phyloP scores from a whole-genome alignment of 2,888 invertebrate genomes.

The Zaprionus obscuricornis region DNA sequence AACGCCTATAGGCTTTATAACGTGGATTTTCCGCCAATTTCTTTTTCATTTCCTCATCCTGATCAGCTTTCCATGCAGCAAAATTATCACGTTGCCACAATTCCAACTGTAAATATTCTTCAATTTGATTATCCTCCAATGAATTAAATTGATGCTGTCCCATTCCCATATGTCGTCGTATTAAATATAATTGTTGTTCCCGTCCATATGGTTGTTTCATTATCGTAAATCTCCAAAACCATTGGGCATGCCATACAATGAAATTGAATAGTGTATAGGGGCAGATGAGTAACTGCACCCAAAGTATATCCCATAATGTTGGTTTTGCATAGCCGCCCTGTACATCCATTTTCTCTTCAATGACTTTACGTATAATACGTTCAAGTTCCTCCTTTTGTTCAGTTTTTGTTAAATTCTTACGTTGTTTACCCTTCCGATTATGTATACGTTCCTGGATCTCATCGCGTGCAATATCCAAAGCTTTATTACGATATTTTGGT shows the following conservation, averaged over 20 bases:
- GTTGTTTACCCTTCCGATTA: constrained; percentile 84
- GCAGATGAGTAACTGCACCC: constrained; percentile 91
- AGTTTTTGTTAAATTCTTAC: constrained; percentile 84
- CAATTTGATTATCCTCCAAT: constrained; percentile 89
- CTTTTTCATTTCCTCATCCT: constrained; percentile 93
- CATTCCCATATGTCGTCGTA: constrained; percentile 90
- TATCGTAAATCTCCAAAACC: constrained; percentile 92
- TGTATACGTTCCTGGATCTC: constrained; percentile 84
- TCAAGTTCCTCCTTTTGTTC: constrained; percentile 92
- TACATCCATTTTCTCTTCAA: constrained; percentile 97
- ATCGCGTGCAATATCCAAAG: constrained; percentile 87
- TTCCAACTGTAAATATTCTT: constrained; percentile 89
- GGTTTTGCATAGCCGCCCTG: constrained; percentile 96
- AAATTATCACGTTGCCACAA: constrained; percentile 94
- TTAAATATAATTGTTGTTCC: constrained; percentile 93
- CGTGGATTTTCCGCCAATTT: constrained; percentile 93
- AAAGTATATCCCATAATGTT: constrained; percentile 89
- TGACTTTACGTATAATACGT: constrained; percentile 90
- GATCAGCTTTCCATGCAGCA: constrained; percentile 89
- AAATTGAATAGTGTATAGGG: constrained; percentile 90
- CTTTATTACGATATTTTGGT: constrained; percentile 93
- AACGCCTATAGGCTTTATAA: constrained; percentile 94
- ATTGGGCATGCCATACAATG: constrained; percentile 89
- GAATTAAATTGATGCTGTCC: constrained; percentile 89
- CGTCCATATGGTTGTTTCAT: constrained; percentile 90